These are phyloP conservation scores for Mycalesis mineus DNA, from an alignment of 2,888 invertebrate species.

Conservation along the genomic window DNA sequence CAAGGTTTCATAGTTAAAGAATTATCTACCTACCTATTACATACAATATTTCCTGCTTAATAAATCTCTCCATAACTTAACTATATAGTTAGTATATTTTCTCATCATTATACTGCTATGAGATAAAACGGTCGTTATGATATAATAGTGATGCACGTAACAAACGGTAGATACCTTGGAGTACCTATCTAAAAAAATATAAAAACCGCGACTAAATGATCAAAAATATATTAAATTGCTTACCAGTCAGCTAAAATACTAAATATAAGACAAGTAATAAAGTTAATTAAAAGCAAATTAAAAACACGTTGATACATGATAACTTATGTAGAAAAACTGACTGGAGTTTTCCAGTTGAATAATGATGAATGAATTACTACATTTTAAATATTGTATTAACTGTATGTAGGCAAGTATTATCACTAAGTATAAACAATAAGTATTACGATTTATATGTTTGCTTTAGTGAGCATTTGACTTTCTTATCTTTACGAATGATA, in stretches of 20 bases:
- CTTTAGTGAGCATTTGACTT: slow-evolving; percentile 52
- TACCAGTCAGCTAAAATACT: slow-evolving; percentile 37
- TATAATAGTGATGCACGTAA: no score
- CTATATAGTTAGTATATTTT: no score
- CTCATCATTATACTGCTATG: no score
- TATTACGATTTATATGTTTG: slow-evolving; percentile 19
- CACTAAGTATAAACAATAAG: slow-evolving; percentile 28
- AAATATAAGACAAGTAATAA: slow-evolving; percentile 23
- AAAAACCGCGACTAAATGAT: no score
- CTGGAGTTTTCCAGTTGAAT: slow-evolving; percentile 14
- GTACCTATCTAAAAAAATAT: no score
- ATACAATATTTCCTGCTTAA: no score
- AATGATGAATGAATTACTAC: slow-evolving; percentile 22
- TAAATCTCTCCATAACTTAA: no score
- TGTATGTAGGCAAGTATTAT: slow-evolving; percentile 15
- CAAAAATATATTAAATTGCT: slow-evolving; percentile 18
- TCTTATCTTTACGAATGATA: slow-evolving; percentile 56
- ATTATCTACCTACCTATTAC: no score
- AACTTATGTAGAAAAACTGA: slow-evolving; percentile 20
- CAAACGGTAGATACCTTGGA: no score
- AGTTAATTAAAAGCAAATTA: slow-evolving; percentile 25
- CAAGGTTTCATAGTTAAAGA: no score
- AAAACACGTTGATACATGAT: slow-evolving; percentile 24
- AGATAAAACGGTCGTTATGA: no score
- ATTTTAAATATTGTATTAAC: slow-evolving; percentile 20